Evolutionary conservation across 1,140 invertebrate genomes (phyloP), one percentile per base, ranked within the genome.

Genomic region (Aradophagus sp.): DNA sequence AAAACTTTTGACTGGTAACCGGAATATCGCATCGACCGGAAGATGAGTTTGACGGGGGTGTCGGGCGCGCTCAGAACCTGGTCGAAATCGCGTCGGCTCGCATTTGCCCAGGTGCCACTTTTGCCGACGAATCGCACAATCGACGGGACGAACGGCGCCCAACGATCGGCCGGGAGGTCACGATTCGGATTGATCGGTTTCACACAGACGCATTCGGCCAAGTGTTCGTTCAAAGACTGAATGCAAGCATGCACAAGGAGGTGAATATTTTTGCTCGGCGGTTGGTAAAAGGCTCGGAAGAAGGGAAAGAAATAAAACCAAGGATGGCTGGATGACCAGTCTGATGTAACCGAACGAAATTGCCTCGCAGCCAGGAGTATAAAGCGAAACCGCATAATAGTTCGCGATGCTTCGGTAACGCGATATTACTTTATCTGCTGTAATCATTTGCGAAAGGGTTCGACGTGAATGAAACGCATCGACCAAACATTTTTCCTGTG

Each of bases 261-360:
- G 73, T 75, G 47, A 77, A 79, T 74, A 74, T 75, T 76, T 71
- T 70, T 69, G 47, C 50, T 67, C 65, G 69, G 53, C 56, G 66
- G 72, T 62, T 56, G 59, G 58, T 67, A 74, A 74, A 77, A 68
- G 68, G 62, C 59, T 66, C 52, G 76, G 75, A 77, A 74, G 71
- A 77, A 74, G 71, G 75, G 68, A 76, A 76, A 53, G 67, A 71
- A 72, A 63, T 53, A 56, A 68, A 70, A 74, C 67, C 76, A 78
- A 81, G 81, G 77, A 84, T 83, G 79, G 72, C 80, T 77, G 77
- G 77, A 77, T 80, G 78, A 78, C 79, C 80, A 82, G 74, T 80
- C 75, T 81, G 78, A 83, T 76, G 83, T 84, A 83, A 84, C 80
- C 77, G 75, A 80, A 81, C 75, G 77, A 80, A 82, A 85, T 83